Conservation (phyloP, 2,888 invertebrate genomes). For the Tipula unca region DNA sequence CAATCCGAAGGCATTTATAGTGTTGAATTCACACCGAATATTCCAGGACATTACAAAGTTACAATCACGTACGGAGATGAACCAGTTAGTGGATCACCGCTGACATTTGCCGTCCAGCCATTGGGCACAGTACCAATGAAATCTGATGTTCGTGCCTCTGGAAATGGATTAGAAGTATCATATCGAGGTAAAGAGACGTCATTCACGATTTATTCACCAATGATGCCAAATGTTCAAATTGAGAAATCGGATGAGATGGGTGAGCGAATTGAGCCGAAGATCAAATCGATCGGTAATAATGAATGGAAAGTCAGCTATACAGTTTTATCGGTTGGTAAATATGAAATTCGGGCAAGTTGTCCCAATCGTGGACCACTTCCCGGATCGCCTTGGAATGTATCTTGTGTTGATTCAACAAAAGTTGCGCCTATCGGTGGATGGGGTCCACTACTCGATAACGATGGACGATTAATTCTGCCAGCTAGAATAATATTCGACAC, state of each 20-base stretch:
- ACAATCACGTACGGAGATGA: slow-evolving; percentile 62
- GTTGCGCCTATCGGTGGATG: slow-evolving; percentile 68
- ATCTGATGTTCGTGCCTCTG: slow-evolving; percentile 51
- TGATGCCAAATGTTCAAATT: slow-evolving; percentile 56
- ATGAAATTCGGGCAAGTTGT: slow-evolving; percentile 76
- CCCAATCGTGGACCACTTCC: slow-evolving; percentile 51
- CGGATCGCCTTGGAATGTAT: slow-evolving; percentile 76
- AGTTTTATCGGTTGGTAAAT: slow-evolving; percentile 84
- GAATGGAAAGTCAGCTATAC: slow-evolving; percentile 86
- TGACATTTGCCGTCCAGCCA: slow-evolving; percentile 53
- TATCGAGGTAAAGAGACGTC: slow-evolving; percentile 63
- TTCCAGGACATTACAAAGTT: slow-evolving; percentile 60
- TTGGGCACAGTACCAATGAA: slow-evolving; percentile 41
- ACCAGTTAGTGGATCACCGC: slow-evolving; percentile 46
- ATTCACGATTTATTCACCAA: slow-evolving; percentile 51
- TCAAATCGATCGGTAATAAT: slow-evolving; percentile 53
- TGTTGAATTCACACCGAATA: slow-evolving; percentile 76
- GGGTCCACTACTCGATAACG: slow-evolving; percentile 69
- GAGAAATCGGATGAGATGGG: slow-evolving; percentile 39
- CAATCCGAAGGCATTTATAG: slow-evolving; percentile 61
- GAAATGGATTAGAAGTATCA: slow-evolving; percentile 58
- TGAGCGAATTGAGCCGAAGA: slow-evolving; percentile 41
- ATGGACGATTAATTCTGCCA: slow-evolving; percentile 62
- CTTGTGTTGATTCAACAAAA: slow-evolving; percentile 39
- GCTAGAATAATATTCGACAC: slow-evolving; percentile 80